phyloP scores from a whole-genome alignment of 2,888 invertebrate species.

The Periphyllus acericola region DNA sequence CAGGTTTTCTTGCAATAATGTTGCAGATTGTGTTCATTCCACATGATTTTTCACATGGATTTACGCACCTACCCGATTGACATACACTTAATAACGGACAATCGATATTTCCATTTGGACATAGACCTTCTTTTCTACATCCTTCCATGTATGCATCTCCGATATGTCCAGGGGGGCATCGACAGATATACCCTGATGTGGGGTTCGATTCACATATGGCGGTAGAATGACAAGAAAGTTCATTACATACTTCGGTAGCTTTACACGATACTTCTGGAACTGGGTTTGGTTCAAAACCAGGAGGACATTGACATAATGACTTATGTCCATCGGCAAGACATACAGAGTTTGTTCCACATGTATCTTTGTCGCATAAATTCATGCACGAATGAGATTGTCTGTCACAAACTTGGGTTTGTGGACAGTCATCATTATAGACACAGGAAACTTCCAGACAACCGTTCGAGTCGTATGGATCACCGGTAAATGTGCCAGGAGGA shows the following conservation, averaged over 20 bases:
- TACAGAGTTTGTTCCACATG: slow-evolving; percentile 87
- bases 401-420: slow-evolving; percentile 82
- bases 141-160: slow-evolving; percentile 81
- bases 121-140: slow-evolving; percentile 80
- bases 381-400: slow-evolving; percentile 83
- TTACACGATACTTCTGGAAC: slow-evolving; percentile 87
- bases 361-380: slow-evolving; percentile 82
- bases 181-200: slow-evolving; percentile 79
- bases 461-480: slow-evolving; percentile 82
- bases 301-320: slow-evolving; percentile 85
- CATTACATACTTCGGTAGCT: slow-evolving; percentile 75
- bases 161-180: slow-evolving; percentile 79
- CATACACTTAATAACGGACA: slow-evolving; percentile 82
- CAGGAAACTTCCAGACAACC: slow-evolving; percentile 86
- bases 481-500: slow-evolving; percentile 86
- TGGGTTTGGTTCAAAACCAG: slow-evolving; percentile 83
- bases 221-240: slow-evolving; percentile 83
- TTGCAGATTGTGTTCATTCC: slow-evolving; percentile 84
- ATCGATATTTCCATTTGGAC: slow-evolving; percentile 77
- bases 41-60: slow-evolving; percentile 85
- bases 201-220: slow-evolving; percentile 80
- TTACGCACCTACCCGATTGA: slow-evolving; percentile 76
- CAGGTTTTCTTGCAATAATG: slow-evolving; percentile 78
- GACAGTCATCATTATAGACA: slow-evolving; percentile 87
- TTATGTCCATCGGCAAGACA: slow-evolving; percentile 88